Conservation (phyloP, 2,797 vertebrate genomes). For the Pterois miles region DNA sequence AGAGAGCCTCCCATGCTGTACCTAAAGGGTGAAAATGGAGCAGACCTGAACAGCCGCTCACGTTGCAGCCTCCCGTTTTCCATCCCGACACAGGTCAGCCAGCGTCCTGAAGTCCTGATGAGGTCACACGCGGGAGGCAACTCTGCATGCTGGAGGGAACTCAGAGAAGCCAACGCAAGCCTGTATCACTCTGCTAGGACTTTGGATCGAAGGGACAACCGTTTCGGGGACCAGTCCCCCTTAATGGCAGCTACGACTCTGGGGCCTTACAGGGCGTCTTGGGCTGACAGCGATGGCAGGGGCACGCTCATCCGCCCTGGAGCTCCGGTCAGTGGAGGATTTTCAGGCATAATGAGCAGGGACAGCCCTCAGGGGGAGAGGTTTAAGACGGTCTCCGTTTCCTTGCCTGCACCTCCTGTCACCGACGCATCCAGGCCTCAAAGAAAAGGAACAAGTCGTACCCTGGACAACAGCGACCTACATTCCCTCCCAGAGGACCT, state of each 20-base stretch:
- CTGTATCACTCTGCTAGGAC: slow-evolving; percentile 77
- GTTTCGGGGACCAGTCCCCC: slow-evolving; percentile 74
- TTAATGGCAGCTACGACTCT: slow-evolving; percentile 75
- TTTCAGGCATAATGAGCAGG: slow-evolving; percentile 73
- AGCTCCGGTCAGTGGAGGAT: slow-evolving; percentile 75
- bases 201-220: slow-evolving; percentile 79
- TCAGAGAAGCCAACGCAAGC: slow-evolving; percentile 73
- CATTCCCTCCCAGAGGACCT: slow-evolving; percentile 82
- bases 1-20: slow-evolving; percentile 75
- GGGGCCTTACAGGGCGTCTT: slow-evolving; percentile 89
- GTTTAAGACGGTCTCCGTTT: slow-evolving; percentile 75
- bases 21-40: slow-evolving; percentile 74
- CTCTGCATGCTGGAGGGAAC: slow-evolving; percentile 74
- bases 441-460: slow-evolving; percentile 92
- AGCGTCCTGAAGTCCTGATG: slow-evolving; percentile 77
- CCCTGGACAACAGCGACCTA: slow-evolving; percentile 94
- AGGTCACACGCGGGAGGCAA: slow-evolving; percentile 73
- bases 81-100: slow-evolving; percentile 65
- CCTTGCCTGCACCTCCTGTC: slow-evolving; percentile 73
- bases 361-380: slow-evolving; percentile 84
- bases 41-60: slow-evolving; percentile 68
- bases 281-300: slow-evolving; percentile 90
- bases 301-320: slow-evolving; percentile 82
- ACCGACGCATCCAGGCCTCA: slow-evolving; percentile 69
- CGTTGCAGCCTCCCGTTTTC: slow-evolving; percentile 76